These are phyloP conservation scores for Paedocypris micromegethes DNA, from an alignment of 2,797 vertebrate genomes.

Conservation along the genomic window DNA sequence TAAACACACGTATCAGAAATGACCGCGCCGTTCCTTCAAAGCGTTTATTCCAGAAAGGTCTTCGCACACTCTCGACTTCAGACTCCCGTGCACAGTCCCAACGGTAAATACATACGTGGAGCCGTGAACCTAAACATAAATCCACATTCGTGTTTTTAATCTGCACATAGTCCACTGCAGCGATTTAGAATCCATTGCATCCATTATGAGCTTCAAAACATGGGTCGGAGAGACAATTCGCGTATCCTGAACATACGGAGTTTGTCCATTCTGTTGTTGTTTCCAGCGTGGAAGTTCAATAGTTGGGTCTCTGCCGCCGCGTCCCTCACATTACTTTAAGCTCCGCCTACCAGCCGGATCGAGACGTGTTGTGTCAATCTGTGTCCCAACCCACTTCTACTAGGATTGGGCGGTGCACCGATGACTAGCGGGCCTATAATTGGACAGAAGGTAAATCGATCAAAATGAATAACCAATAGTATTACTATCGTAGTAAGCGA, in stretches of 20 bases:
- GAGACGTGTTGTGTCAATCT: not conserved
- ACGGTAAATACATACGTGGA: not conserved
- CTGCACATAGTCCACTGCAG: not conserved
- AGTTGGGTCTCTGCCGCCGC: not conserved
- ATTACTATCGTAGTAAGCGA: not conserved
- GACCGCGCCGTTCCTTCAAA: not conserved
- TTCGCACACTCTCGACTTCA: not conserved
- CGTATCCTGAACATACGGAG: not conserved
- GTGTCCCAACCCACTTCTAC: not conserved
- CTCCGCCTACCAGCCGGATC: constrained; percentile 56
- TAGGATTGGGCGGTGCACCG: not conserved
- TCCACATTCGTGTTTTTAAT: constrained; percentile 22
- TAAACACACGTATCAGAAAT: constrained; percentile 5
- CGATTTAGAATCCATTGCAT: not conserved
- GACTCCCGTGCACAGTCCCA: not conserved
- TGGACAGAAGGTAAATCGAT: not conserved
- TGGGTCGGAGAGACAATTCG: not conserved
- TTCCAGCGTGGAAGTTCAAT: constrained; percentile 36
- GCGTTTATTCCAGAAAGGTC: too few species aligned
- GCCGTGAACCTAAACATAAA: constrained; percentile 21
- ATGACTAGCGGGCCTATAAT: not conserved
- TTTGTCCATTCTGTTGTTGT: not conserved
- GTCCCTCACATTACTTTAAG: constrained; percentile 32
- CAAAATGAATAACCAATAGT: not conserved
- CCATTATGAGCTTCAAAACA: not conserved